Percentiles rank a stretch among this genome's conserved stretches.
Evolutionary conservation across 2,888 invertebrate genomes (phyloP).

Genomic region (Mechanitis messenoides): DNA sequence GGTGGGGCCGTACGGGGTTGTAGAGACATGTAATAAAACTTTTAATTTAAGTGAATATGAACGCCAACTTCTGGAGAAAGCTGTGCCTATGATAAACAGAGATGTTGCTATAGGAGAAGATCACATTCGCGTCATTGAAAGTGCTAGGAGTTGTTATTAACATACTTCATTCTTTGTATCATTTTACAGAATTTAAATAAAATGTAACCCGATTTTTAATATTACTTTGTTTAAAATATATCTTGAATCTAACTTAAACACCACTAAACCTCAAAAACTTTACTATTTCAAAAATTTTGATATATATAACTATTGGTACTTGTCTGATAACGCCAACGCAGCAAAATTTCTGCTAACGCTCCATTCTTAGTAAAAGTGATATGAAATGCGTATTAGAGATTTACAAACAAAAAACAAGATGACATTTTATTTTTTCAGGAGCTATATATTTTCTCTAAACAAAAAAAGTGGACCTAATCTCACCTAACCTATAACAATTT

Average conservation of each 20-base stretch:
- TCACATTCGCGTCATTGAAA: constrained; percentile 40
- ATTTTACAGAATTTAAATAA: constrained; percentile 31
- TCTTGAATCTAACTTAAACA: background rate
- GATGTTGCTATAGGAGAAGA: constrained; percentile 52
- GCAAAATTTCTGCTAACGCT: too few relatives aligned
- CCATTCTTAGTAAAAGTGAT: too few relatives aligned
- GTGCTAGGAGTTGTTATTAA: background rate
- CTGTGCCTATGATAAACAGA: constrained; percentile 42
- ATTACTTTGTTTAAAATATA: background rate
- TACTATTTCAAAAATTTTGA: too few relatives aligned
- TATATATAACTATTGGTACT: too few relatives aligned
- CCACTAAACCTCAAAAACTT: too few relatives aligned
- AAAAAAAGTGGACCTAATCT: too few relatives aligned
- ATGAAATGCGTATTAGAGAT: too few relatives aligned
- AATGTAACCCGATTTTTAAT: constrained; percentile 11
- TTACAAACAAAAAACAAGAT: too few relatives aligned
- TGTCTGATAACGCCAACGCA: too few relatives aligned
- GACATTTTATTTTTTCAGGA: too few relatives aligned
- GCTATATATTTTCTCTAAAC: too few relatives aligned
- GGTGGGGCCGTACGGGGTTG: constrained; percentile 46
- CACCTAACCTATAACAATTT: constrained; percentile 2
- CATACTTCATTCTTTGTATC: constrained; percentile 10
- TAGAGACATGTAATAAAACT: constrained; percentile 35
- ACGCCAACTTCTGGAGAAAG: constrained; percentile 36
- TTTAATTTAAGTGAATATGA: constrained; percentile 48